Evolutionary conservation across 2,797 vertebrate genomes (phyloP).

Genomic region (Morelia viridis): DNA sequence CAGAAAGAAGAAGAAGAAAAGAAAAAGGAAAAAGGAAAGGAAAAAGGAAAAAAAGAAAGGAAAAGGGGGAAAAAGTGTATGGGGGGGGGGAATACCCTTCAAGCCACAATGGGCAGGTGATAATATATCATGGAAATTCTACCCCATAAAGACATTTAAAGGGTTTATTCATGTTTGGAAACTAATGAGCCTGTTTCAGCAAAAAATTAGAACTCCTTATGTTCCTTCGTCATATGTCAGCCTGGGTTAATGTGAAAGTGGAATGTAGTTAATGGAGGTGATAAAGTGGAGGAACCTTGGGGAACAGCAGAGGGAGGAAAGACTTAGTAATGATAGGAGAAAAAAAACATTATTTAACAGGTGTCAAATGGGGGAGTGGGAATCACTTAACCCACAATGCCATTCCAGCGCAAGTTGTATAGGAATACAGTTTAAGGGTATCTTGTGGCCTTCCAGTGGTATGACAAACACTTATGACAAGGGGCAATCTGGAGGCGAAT

Average conservation of each 20-base stretch:
- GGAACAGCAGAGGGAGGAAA: constrained; percentile 51
- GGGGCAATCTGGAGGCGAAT: not conserved
- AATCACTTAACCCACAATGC: constrained; percentile 19
- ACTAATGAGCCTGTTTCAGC: constrained; percentile 79
- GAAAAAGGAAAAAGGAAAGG: not conserved
- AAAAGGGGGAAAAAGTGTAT: not conserved
- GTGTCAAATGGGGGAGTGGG: not conserved
- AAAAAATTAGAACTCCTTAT: constrained; percentile 75
- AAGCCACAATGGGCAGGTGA: constrained; percentile 78
- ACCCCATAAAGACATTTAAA: constrained; percentile 76
- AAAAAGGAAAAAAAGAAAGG: not conserved
- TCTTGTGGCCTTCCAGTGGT: not conserved
- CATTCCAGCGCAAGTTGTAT: constrained; percentile 43
- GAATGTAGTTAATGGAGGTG: constrained; percentile 66
- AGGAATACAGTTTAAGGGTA: constrained; percentile 41
- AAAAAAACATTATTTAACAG: constrained; percentile 56
- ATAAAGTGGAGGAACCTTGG: constrained; percentile 66
- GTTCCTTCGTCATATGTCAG: constrained; percentile 67
- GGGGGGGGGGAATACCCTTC: constrained; percentile 32
- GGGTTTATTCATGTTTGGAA: constrained; percentile 73
- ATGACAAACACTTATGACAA: not conserved
- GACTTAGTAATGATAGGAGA: constrained; percentile 33
- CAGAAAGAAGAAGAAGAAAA: not conserved
- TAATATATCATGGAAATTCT: constrained; percentile 77
- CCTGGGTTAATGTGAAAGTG: constrained; percentile 71